Evolutionary conservation across 2,113 vertebrate genomes (phyloP).

Genomic region (Dasyprocta punctata): DNA sequence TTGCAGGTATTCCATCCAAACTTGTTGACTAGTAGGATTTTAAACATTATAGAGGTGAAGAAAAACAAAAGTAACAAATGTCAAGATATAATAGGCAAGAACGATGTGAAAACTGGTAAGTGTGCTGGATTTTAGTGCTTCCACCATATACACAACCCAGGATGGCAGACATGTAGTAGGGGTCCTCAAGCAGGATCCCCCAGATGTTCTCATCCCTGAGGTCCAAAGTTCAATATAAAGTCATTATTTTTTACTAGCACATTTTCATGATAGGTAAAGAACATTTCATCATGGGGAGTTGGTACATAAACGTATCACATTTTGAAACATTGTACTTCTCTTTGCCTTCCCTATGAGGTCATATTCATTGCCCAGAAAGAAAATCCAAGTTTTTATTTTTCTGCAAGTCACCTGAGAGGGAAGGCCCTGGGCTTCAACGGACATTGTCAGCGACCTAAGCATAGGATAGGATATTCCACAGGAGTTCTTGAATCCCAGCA

Average conservation of each 20-base stretch:
- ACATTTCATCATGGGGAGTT: not conserved
- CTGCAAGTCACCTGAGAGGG: not conserved
- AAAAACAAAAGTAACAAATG: not conserved
- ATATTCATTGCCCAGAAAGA: not conserved
- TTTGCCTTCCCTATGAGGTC: not conserved
- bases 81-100: not conserved
- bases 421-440: not conserved
- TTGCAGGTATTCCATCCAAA: not conserved
- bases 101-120: not conserved
- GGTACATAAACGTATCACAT: not conserved
- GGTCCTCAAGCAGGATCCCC: not conserved
- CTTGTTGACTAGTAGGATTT: not conserved
- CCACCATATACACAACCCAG: not conserved
- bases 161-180: not conserved
- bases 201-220: not conserved
- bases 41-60: not conserved
- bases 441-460: conserved; percentile 26
- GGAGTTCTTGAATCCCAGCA: conserved; percentile 1
- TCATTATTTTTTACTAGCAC: not conserved
- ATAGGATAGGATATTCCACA: not conserved
- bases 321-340: not conserved
- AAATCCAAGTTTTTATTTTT: not conserved
- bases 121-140: not conserved
- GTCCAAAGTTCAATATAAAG: not conserved
- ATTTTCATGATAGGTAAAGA: not conserved